phyloP scores from a whole-genome alignment of 30 jellyfish, hydroid and myxozoan genomes.

The Pseudorhiza aurosa region DNA sequence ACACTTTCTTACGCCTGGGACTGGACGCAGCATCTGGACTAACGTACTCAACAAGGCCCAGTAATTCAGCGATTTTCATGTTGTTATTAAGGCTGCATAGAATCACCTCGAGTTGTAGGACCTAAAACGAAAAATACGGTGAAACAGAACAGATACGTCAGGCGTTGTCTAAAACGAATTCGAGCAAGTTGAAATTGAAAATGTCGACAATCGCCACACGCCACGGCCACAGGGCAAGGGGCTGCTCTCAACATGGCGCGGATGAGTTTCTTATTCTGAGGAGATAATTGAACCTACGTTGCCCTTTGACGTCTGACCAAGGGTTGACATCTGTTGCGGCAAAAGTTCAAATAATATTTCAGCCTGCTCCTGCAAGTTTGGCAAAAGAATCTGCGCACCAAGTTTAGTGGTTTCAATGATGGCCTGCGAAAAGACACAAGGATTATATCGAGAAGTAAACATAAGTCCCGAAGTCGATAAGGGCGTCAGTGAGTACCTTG shows the following conservation, averaged over 20 bases:
- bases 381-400: conserved; percentile 85
- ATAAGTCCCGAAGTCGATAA: too few species aligned
- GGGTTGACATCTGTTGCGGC: conserved; percentile 53
- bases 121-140: conserved; percentile 25
- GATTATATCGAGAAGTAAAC: too few species aligned
- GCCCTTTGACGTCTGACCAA: conserved; percentile 65
- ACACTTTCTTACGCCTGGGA: not conserved
- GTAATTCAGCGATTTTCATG: conserved; percentile 52
- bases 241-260: not conserved
- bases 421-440: too few species aligned
- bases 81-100: conserved; percentile 69
- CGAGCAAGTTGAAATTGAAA: too few species aligned
- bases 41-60: conserved; percentile 40
- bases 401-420: conserved; percentile 53
- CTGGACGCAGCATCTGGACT: not conserved
- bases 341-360: conserved; percentile 62
- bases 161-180: too few species aligned
- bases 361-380: conserved; percentile 65
- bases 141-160: not conserved
- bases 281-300: conserved; percentile 64
- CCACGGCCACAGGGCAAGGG: too few species aligned
- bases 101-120: conserved; percentile 68
- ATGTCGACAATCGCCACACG: too few species aligned
- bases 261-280: too few species aligned
- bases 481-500: too few species aligned